Evolutionary conservation across 2,797 vertebrate species (phyloP), one percentile per base, ranked within the genome.

Genomic region (Lacerta agilis): DNA sequence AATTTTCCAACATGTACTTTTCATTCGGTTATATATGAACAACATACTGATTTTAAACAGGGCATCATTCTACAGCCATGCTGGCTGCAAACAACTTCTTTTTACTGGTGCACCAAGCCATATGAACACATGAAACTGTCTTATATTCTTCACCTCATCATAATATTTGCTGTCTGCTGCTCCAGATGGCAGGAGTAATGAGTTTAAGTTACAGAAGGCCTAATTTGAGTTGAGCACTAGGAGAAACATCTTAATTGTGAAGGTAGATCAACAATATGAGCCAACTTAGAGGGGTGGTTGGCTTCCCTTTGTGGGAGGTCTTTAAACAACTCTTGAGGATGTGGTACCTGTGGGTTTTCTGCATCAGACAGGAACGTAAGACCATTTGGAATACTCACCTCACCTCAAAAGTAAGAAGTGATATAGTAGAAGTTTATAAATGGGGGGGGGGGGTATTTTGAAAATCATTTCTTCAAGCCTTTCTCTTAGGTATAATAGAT

Each of bases 11-110:
- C 36, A 38, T 64, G 36, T 89, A 88, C 49, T 88, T 20, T 33
- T 89, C 90, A 79, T 73, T 43, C 58, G 84, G 38, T 38, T 45
- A 1, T 82, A 15, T 38, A 72, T 87, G 61, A 87, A 80, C 67
- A 87, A 80, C 67, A 27, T 27, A 72, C 41, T 58, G 25, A 0
- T 72, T 77, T 69, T 76, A 1, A 79, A 80, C 84, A 73, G 15
- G 25, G 27, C 71, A 55, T 49, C 49, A 33, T 1, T 18, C 8
- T 11, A 64, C 8, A 61, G 33, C 64, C 58, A 64, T 25, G 58
- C 4, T 80, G 36, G 33, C 58, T 64, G 25, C 23, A 66, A 18
- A 36, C 13, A 11, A 13, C 18, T 58, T 18, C 27, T 77, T 18
- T 79, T 79, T 58, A n/a, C 29, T 76, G 38, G 38, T 18, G 36